Evolutionary conservation across 2,113 vertebrate genomes (phyloP).

Genomic region (Neomonachus schauinslandi): DNA sequence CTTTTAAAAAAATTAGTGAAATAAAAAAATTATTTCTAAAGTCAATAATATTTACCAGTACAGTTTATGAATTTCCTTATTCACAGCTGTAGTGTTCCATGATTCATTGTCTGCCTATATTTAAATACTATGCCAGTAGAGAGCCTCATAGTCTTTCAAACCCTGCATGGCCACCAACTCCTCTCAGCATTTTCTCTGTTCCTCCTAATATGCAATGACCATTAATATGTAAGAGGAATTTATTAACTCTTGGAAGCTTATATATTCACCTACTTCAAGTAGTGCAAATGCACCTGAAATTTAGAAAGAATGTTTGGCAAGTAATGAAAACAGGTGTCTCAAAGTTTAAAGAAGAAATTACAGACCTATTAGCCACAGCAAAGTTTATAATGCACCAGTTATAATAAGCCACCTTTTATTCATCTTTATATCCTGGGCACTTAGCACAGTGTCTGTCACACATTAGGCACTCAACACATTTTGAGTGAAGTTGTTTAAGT

Average conservation of each 20-base stretch:
- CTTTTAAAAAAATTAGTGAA: not conserved
- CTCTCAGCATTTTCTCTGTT: not conserved
- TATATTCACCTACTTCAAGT: not conserved
- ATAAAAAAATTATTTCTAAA: slow-evolving; percentile 20
- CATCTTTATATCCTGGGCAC: slow-evolving; percentile 3
- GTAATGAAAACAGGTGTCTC: slow-evolving; percentile 47
- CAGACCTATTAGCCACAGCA: not conserved
- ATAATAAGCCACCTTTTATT: not conserved
- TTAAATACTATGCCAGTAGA: not conserved
- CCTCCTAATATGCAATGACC: not conserved
- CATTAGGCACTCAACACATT: slow-evolving; percentile 29
- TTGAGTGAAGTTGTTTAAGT: slow-evolving; percentile 43
- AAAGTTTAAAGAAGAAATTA: slow-evolving; percentile 53
- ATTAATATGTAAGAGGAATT: not conserved
- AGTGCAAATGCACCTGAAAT: slow-evolving; percentile 44
- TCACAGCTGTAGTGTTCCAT: not conserved
- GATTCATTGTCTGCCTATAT: too few relatives aligned
- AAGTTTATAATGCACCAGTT: slow-evolving; percentile 18
- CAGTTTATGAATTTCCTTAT: not conserved
- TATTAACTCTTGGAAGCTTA: not conserved
- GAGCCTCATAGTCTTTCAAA: not conserved
- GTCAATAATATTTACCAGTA: not conserved
- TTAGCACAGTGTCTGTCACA: not conserved
- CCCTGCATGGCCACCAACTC: not conserved
- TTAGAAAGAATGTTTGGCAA: slow-evolving; percentile 40